A percentile compares a stretch with the other conserved stretches of the same genome.
Evolutionary conservation across 1,140 invertebrate species (phyloP).

Genomic region (Yoshiicerus persimilis): DNA sequence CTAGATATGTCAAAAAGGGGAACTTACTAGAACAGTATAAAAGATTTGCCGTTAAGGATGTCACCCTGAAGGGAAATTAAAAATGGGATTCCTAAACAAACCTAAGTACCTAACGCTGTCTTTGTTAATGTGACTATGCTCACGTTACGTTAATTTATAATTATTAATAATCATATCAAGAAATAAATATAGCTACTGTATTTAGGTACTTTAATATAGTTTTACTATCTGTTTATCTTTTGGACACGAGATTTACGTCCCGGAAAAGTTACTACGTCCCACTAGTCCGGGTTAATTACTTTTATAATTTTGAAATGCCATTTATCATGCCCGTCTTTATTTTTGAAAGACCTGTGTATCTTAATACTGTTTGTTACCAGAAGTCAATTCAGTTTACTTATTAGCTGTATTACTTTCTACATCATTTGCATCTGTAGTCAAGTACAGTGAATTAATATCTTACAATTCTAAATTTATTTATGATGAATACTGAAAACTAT

Average conservation of each 20-base stretch:
- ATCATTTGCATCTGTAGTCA: too few species aligned
- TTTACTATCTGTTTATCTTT: neutral
- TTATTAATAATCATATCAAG: neutral
- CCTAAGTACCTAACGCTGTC: conserved; percentile 15
- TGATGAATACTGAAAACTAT: too few species aligned
- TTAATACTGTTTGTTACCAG: too few species aligned
- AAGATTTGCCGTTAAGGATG: neutral
- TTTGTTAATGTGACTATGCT: neutral
- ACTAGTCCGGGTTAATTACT: neutral
- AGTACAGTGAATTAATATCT: too few species aligned
- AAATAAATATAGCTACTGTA: neutral
- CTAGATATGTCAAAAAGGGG: neutral
- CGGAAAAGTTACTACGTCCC: neutral
- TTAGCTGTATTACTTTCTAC: too few species aligned
- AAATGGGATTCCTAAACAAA: conserved; percentile 12
- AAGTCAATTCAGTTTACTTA: too few species aligned
- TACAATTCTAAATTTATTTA: too few species aligned
- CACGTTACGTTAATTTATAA: neutral
- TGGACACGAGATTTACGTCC: neutral
- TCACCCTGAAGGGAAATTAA: neutral
- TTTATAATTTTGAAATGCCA: conserved; percentile 14
- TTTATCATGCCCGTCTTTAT: neutral
- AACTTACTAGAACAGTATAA: neutral
- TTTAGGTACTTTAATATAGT: neutral
- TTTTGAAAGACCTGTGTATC: neutral